Base-by-base conservation (phyloP, 2,888 invertebrate genomes). In the Anoplius nigerrimus region DNA sequence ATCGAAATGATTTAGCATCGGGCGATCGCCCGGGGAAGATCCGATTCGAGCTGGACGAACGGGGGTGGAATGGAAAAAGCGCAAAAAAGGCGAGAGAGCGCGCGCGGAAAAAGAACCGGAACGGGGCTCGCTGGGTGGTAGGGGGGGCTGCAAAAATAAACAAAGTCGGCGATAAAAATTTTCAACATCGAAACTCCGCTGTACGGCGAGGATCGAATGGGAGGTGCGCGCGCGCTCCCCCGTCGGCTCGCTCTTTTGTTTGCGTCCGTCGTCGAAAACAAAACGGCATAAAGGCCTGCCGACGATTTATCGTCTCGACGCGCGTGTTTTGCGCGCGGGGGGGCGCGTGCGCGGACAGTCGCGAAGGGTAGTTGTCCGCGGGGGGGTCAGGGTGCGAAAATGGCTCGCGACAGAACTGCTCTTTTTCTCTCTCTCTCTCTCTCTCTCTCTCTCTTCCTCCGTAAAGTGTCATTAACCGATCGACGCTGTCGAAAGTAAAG, bases 221-320 rank as follows among this genome's bases (percentile, higher is more conserved):
- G n/a, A n/a, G n/a, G n/a, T 13, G 34, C 34, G 34, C 34, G 34
- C 34, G 24, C 24, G 24, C 6, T 24, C 11, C 11, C 34, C 11
- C 34, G 34, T 6, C 11, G 6, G 34, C 11, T 34, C 11, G 34
- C 34, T 34, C 34, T 74, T 77, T 68, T 76, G 53, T 73, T 60
- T 6, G 67, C 48, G 48, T n/a, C 55, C 52, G 76, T 62, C 73
- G 66, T 62, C 63, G 55, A 66, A 66, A 69, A 68, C 75, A 75
- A 76, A 75, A 75, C 54, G 62, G 45, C 62, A 62, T 67, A 51
- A 72, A 54, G 4, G 60, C 57, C 46, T 56, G 18, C 43, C 24
- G 52, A 51, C 76, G 77, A 76, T 76, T 76, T 76, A 76, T 76
- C 69, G 76, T 56, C 34, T 34, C 71, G 65, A 60, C 69, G 71